A percentile compares a stretch with the other conserved stretches of the same genome.
phyloP scores from a whole-genome alignment of 2,797 vertebrate genomes.

The Pangasius macronema region DNA sequence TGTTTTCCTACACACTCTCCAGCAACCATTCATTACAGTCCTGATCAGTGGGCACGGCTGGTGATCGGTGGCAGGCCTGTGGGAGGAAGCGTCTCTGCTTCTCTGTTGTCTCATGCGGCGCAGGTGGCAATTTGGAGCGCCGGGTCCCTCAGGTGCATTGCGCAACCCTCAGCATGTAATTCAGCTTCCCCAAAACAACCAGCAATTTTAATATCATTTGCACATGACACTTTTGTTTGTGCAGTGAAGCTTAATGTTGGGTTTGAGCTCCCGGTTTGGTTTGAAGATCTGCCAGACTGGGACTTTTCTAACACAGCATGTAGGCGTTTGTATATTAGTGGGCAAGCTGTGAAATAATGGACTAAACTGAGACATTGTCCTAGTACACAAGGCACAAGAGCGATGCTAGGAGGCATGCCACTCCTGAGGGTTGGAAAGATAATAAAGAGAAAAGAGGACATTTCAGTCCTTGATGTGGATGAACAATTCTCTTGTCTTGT shows the following conservation, averaged over 20 bases:
- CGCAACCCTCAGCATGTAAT: slow-evolving; percentile 23
- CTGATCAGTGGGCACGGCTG: not conserved
- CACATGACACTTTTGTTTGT: slow-evolving; percentile 42
- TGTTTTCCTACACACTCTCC: slow-evolving; percentile 29
- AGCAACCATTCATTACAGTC: slow-evolving; percentile 43
- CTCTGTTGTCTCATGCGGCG: slow-evolving; percentile 35
- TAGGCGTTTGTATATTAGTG: slow-evolving; percentile 28
- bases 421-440: slow-evolving; percentile 17
- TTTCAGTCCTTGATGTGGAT: slow-evolving; percentile 29
- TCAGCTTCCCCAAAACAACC: slow-evolving; percentile 33
- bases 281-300: slow-evolving; percentile 14
- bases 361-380: slow-evolving; percentile 21
- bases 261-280: slow-evolving; percentile 27
- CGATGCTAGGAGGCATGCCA: not conserved
- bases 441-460: slow-evolving; percentile 15
- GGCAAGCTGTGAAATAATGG: slow-evolving; percentile 37
- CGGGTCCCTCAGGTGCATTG: slow-evolving; percentile 5
- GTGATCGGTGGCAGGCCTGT: slow-evolving; percentile 31
- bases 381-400: slow-evolving; percentile 17
- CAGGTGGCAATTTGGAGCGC: slow-evolving; percentile 48
- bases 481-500: slow-evolving; percentile 32
- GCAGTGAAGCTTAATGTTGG: slow-evolving; percentile 32
- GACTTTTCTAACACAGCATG: slow-evolving; percentile 8
- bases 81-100: slow-evolving; percentile 34
- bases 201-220: slow-evolving; percentile 51